Percentiles rank a stretch among this genome's conserved stretches.
Evolutionary conservation across 2,797 vertebrate genomes (phyloP).

Genomic region (Heterohyrax brucei): DNA sequence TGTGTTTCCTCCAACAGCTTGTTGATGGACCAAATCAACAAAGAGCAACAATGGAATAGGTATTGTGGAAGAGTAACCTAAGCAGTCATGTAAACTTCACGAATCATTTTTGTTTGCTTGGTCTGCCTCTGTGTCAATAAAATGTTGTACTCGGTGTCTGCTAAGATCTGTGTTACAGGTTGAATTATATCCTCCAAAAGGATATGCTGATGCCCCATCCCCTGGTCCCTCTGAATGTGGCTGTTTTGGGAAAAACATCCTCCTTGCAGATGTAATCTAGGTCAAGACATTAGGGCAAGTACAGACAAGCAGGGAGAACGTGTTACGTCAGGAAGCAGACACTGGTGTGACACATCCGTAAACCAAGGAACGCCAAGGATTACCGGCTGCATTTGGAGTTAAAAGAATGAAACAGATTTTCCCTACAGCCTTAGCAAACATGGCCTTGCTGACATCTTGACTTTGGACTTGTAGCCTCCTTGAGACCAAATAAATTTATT

Average conservation of each 20-base stretch:
- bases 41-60: background rate
- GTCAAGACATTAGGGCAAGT: background rate
- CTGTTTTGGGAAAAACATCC: background rate
- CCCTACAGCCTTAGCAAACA: background rate
- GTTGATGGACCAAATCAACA: background rate
- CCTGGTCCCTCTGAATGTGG: background rate
- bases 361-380: background rate
- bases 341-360: background rate
- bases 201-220: too few relatives aligned
- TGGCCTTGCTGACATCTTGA: background rate
- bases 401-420: background rate
- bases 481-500: too few relatives aligned
- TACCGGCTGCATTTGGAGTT: background rate
- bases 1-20: background rate
- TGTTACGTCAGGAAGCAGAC: background rate
- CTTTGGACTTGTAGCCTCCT: background rate
- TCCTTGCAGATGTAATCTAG: background rate
- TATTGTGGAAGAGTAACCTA: background rate
- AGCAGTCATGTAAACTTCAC: background rate
- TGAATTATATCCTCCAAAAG: background rate
- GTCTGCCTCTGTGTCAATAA: constrained; percentile 64
- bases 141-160: background rate
- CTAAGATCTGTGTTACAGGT: background rate
- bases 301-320: background rate
- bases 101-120: background rate